A percentile compares a stretch with the other conserved stretches of the same genome.
These are phyloP conservation scores for Sebastolobus alascanus DNA, from an alignment of 2,797 vertebrate species.

Conservation along the genomic window DNA sequence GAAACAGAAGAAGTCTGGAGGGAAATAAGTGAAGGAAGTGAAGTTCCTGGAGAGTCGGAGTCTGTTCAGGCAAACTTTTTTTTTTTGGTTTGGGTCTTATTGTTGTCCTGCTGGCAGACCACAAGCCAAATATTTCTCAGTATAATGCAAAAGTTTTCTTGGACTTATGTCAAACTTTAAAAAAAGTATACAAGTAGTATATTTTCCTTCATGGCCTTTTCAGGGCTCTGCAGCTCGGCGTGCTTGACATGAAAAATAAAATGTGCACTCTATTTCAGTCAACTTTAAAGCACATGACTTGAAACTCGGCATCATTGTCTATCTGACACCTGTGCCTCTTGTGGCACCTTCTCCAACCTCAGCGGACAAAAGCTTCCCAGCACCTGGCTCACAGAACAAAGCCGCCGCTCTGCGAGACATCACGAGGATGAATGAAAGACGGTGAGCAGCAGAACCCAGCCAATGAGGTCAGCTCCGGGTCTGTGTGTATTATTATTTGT, in stretches of 20 bases:
- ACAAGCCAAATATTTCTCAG: neutral
- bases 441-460: slow-evolving; percentile 30
- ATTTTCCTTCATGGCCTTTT: neutral
- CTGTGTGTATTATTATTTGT: slow-evolving; percentile 26
- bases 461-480: slow-evolving; percentile 53
- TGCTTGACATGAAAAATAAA: slow-evolving; percentile 6
- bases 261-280: slow-evolving; percentile 2
- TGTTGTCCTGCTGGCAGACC: neutral
- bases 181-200: neutral
- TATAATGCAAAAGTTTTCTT: neutral
- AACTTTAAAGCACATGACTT: neutral
- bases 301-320: slow-evolving; percentile 11
- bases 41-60: slow-evolving; percentile 11
- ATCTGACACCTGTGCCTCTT: slow-evolving; percentile 33
- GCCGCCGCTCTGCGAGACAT: slow-evolving; percentile 31
- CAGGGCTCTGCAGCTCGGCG: neutral
- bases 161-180: neutral
- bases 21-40: neutral
- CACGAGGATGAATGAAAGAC: slow-evolving; percentile 49
- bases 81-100: neutral
- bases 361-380: slow-evolving; percentile 13
- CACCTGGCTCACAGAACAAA: slow-evolving; percentile 57
- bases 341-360: slow-evolving; percentile 18
- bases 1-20: neutral
- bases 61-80: neutral